Evolutionary conservation across 2,888 invertebrate species (phyloP), one percentile per base, ranked within the genome.

Genomic region (Drosophila prostipennis): DNA sequence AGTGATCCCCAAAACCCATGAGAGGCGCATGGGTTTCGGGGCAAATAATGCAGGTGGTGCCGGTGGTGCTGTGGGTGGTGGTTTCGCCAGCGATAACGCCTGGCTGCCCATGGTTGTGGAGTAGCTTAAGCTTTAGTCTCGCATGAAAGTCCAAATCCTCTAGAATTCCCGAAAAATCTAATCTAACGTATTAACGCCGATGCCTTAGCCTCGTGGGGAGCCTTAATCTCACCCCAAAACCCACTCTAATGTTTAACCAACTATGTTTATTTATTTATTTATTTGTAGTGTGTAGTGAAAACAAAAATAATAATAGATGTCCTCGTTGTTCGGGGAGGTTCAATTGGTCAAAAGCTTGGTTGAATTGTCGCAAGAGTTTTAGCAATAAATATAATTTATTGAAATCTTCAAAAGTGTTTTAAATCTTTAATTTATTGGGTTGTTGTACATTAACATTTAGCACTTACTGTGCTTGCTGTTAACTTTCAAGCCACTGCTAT

Each of bases 51-150:
- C 45, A 32, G 69, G 64, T 23, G 57, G 55, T 52, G 60, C 58
- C 43, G 72, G 67, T 48, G 72, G 67, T 48, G 64, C 43, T 59
- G 74, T 76, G 10, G 53, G 64, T 46, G 56, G 72, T 59, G 52
- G 76, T 42, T 73, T 69, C 53, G 70, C 48, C 73, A 84, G 78
- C 45, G 81, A 84, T 53, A 87, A 89, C 77, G 69, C 80, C 43
- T 91, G 91, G 91, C 90, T 88, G 53, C 91, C 91, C 19, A 75
- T 91, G 72, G 84, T 90, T 76, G 74, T 84, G 68, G 80, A 82
- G 46, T 89, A 87, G 71, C 39, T 54, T 68, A 76, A 77, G 64
- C 39, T 52, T 68, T 74, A 77, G 61, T 72, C 63, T 72, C 63
- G 80, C 81, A 81, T 85, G 86, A 26, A 26, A 72, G 46, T 71